A percentile compares a stretch with the other conserved stretches of the same genome.
Evolutionary conservation across 2,113 vertebrate genomes (phyloP).

Genomic region (Abramis brama): DNA sequence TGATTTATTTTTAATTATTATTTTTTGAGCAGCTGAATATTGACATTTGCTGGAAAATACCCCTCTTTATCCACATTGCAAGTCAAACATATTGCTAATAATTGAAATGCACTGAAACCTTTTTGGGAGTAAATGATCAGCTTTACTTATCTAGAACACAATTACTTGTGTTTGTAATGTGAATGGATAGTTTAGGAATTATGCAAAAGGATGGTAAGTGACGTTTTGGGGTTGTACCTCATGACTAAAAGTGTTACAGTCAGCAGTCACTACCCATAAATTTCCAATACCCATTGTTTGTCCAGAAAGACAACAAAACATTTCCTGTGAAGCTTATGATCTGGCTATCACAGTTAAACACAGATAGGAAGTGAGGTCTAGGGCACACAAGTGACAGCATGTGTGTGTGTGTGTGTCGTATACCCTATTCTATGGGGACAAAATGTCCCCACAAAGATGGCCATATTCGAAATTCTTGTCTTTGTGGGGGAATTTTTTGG

Average conservation of each 20-base stretch:
- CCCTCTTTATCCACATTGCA: background rate
- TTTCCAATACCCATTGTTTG: constrained; percentile 47
- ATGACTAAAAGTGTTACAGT: constrained; percentile 60
- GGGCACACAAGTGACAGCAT: constrained; percentile 28
- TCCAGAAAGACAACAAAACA: constrained; percentile 69
- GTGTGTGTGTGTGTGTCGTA: constrained; percentile 15
- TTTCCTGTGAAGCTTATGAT: constrained; percentile 62
- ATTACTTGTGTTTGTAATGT: background rate
- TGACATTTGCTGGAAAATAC: no score
- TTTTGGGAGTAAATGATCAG: background rate
- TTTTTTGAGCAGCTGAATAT: no score
- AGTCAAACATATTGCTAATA: background rate
- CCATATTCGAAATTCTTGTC: no score
- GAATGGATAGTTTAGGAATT: background rate
- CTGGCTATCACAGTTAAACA: constrained; percentile 36
- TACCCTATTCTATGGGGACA: no score
- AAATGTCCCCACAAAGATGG: no score
- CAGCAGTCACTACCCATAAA: constrained; percentile 61
- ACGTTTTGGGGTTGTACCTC: background rate
- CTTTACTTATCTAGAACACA: background rate
- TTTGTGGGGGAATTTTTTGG: no score
- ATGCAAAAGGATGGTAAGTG: background rate
- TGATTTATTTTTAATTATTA: no score
- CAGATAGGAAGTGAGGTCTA: constrained; percentile 37
- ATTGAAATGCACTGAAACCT: background rate